Evolutionary conservation across 1,140 invertebrate genomes (phyloP), one percentile per base, ranked within the genome.

Genomic region (Tachypleus tridentatus): DNA sequence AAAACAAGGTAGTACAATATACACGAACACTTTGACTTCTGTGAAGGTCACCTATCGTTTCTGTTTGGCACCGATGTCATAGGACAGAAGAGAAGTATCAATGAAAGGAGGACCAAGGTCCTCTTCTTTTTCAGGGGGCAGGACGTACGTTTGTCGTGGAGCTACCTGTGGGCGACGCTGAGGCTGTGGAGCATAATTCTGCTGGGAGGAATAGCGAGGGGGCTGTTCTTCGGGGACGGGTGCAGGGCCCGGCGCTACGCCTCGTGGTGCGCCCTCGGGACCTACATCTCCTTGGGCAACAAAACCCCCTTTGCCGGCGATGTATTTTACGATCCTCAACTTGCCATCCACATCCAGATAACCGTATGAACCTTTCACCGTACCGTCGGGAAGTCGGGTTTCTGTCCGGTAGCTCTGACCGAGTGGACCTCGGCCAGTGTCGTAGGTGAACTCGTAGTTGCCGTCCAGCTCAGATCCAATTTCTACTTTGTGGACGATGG

Each of bases 281-380:
- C 60, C 65, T 3, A 58, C 62, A 64, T 79, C 78, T 7, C 77
- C 79, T 69, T 78, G 67, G 49, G 78, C 80, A 73, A 79, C 80
- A 70, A 83, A 85, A 1, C 84, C 83, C 60, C 84, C 80, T 73
- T 84, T 84, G 6, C 83, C 84, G 5, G 84, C 83, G 4, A 79
- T 78, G 69, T 85, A 85, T 72, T 83, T 84, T 4, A 85, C 78
- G 8, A 82, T 83, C 58, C 81, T 80, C 5, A 77, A 65, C 57
- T 78, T 76, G 10, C 82, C 82, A 68, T 81, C 76, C 7, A 79
- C 77, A 8, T 78, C 81, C 2, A 76, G 72, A 73, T 82, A 83
- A 11, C 82, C 82, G 70, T 84, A 85, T 3, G 79, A 80, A 4
- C 85, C 85, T 3, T 80, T 80, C n/a, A 76, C 72, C 10, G 63